Conservation (phyloP, 2,888 invertebrate genomes). For the Epistrophe eligans region DNA sequence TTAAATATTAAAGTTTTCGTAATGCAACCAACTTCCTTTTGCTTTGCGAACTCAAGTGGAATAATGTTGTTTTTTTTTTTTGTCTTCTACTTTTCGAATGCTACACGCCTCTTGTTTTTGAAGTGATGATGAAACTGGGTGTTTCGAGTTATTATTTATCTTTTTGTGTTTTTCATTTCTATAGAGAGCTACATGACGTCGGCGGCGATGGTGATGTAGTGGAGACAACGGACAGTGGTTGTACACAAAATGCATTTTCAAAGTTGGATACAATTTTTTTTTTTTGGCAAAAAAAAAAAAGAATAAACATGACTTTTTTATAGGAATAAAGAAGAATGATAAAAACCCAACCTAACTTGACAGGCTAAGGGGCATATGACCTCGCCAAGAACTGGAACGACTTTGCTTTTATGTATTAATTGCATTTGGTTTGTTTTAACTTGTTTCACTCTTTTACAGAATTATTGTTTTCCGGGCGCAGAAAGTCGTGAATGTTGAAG, state of each 20-base stretch:
- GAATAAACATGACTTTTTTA: slow-evolving; percentile 43
- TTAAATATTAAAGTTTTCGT: slow-evolving; percentile 23
- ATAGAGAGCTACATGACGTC: too few relatives aligned
- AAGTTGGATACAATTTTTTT: slow-evolving; percentile 58
- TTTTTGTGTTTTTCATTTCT: slow-evolving; percentile 36
- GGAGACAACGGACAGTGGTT: background rate
- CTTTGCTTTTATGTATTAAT: slow-evolving; percentile 49
- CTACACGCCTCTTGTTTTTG: slow-evolving; percentile 60
- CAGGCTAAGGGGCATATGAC: slow-evolving; percentile 3
- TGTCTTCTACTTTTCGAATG: slow-evolving; percentile 28
- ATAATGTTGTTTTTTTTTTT: slow-evolving; percentile 27
- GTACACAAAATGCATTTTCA: slow-evolving; percentile 43
- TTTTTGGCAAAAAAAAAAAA: slow-evolving; percentile 19
- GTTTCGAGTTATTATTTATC: slow-evolving; percentile 69
- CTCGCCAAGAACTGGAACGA: slow-evolving; percentile 13
- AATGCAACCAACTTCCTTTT: slow-evolving; percentile 31
- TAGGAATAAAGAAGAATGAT: background rate
- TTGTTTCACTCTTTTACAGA: slow-evolving; percentile 6
- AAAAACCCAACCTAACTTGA: background rate
- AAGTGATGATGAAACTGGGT: slow-evolving; percentile 66
- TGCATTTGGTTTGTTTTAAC: slow-evolving; percentile 32
- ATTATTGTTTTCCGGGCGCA: background rate
- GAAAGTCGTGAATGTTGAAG: background rate
- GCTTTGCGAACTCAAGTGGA: slow-evolving; percentile 40
- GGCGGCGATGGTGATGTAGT: too few relatives aligned